Percentiles rank a stretch among this genome's conserved stretches.
Evolutionary conservation across 2,113 vertebrate genomes (phyloP).

Genomic region (Takifugu flavidus): DNA sequence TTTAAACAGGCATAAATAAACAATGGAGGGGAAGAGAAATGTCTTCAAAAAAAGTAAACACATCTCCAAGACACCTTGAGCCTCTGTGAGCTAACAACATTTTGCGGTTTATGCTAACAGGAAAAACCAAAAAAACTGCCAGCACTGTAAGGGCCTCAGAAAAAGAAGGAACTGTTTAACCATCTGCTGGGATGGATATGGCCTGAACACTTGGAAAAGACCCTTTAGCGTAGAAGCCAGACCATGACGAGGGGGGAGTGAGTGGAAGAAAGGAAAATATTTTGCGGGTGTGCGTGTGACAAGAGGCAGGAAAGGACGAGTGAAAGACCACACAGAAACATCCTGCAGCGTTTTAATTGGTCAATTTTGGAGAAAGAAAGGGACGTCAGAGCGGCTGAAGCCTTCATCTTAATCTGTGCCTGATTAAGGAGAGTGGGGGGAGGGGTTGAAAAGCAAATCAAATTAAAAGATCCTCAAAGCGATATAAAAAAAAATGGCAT

Average conservation of each 20-base stretch:
- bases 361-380: constrained; percentile 45
- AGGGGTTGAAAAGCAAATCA: too few species aligned
- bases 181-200: constrained; percentile 27
- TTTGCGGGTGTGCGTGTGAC: constrained; percentile 28
- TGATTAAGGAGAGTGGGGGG: constrained; percentile 40
- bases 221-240: constrained; percentile 39
- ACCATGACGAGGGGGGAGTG: constrained; percentile 32
- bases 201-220: constrained; percentile 23
- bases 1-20: too few species aligned
- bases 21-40: background rate
- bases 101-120: background rate
- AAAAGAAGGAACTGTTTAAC: constrained; percentile 12
- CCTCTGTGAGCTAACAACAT: background rate
- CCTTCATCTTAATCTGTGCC: constrained; percentile 52
- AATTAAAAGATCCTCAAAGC: too few species aligned
- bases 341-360: constrained; percentile 56
- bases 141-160: background rate
- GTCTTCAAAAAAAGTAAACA: background rate
- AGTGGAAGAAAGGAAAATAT: constrained; percentile 16
- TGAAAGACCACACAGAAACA: constrained; percentile 56
- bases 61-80: background rate
- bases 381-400: constrained; percentile 44
- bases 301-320: constrained; percentile 18
- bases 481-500: background rate
- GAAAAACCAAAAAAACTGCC: constrained; percentile 5